Percentiles rank a stretch among this genome's conserved stretches.
Conservation (phyloP, 2,113 vertebrate genomes). For the Cynoglossus semilaevis region DNA sequence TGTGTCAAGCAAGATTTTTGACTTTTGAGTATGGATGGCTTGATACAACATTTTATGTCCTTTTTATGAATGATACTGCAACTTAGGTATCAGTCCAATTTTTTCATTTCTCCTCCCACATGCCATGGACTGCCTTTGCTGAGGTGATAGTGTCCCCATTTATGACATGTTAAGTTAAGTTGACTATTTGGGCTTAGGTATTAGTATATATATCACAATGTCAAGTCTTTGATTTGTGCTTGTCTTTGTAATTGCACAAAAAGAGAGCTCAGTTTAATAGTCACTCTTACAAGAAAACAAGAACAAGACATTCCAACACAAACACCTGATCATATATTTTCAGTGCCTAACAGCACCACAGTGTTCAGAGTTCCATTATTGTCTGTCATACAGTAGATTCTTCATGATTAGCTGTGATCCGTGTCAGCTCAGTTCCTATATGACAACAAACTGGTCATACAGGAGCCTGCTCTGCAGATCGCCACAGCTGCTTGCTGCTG, state of each 20-base stretch:
- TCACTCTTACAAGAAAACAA: not conserved
- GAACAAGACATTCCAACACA: not conserved
- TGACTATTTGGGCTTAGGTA: no score
- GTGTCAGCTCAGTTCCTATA: constrained; percentile 40
- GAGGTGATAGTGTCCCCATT: no score
- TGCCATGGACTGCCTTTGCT: no score
- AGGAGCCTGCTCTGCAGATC: constrained; percentile 39
- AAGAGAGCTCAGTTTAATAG: constrained; percentile 3
- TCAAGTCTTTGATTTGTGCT: no score
- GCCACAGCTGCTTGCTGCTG: constrained; percentile 35
- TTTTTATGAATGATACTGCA: no score
- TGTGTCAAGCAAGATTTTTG: not conserved
- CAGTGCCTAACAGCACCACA: not conserved
- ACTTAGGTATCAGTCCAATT: no score
- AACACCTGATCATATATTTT: constrained; percentile 10
- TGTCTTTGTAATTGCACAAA: constrained; percentile 1
- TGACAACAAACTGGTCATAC: constrained; percentile 41
- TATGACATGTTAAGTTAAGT: no score
- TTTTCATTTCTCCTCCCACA: no score
- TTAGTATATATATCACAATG: no score
- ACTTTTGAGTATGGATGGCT: no score
- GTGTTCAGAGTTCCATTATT: not conserved
- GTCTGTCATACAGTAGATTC: not conserved
- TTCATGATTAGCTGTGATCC: constrained; percentile 22
- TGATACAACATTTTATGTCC: no score